These are phyloP conservation scores for Phylloscopus trochiloides DNA, from an alignment of 2,113 vertebrate genomes.

Conservation along the genomic window DNA sequence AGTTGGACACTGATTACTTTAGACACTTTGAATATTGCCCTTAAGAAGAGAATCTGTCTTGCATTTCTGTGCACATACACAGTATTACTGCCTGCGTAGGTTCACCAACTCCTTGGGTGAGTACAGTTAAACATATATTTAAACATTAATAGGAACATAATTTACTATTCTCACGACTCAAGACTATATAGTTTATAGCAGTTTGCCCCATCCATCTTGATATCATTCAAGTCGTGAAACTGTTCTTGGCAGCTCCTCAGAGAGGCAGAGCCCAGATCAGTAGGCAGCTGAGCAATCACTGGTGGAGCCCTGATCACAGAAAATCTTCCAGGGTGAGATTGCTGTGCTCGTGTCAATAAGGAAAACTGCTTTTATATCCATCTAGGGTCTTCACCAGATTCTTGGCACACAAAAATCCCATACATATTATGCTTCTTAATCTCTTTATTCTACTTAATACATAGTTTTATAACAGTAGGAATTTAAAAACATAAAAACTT, in stretches of 20 bases:
- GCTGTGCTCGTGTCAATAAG: background rate
- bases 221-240: background rate
- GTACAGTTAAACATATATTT: background rate
- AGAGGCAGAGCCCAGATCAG: background rate
- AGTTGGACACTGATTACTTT: background rate
- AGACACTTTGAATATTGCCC: background rate
- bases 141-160: background rate
- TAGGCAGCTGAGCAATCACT: background rate
- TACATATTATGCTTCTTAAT: background rate
- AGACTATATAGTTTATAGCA: background rate
- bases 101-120: background rate
- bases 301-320: background rate
- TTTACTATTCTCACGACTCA: background rate
- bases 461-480: background rate
- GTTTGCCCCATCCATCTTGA: background rate
- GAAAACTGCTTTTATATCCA: background rate
- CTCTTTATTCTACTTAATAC: background rate
- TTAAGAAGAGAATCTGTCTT: background rate
- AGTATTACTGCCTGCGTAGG: background rate
- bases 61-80: background rate
- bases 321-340: background rate
- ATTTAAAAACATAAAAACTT: background rate
- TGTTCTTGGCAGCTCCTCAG: background rate
- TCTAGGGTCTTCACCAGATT: background rate
- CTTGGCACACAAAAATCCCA: background rate